Percentiles rank a stretch among this genome's conserved stretches.
phyloP scores from a whole-genome alignment of 2,113 vertebrate genomes.

The Emydocephalus ijimae region DNA sequence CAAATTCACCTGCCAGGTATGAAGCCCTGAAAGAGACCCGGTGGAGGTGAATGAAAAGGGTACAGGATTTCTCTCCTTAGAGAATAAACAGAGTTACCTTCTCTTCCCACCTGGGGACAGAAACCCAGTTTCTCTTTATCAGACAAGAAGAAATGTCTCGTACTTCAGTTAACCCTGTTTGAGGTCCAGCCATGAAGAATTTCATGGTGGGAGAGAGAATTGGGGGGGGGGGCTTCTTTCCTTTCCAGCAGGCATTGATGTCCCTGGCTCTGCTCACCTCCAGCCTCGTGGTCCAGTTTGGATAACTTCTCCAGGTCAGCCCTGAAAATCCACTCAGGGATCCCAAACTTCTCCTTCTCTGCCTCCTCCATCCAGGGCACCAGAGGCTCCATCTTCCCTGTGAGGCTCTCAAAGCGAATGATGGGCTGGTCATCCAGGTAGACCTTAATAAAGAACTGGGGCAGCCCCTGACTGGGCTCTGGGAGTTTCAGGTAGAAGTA shows the following conservation, averaged over 20 bases:
- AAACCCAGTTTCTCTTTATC: too few species aligned
- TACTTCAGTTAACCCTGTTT: background rate
- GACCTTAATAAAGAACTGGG: accelerated
- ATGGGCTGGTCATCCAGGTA: background rate
- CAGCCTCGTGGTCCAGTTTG: accelerated
- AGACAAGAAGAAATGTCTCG: too few species aligned
- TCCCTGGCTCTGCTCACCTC: background rate
- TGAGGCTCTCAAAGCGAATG: background rate
- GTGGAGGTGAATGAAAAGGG: background rate
- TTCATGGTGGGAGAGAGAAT: too few species aligned
- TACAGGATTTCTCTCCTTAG: too few species aligned
- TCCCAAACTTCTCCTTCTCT: accelerated
- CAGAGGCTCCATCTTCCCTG: background rate
- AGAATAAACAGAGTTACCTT: too few species aligned
- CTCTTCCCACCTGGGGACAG: too few species aligned
- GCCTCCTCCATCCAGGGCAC: background rate
- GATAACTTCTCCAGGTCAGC: background rate
- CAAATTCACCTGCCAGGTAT: background rate
- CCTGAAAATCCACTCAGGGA: background rate
- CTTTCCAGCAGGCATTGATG: too few species aligned
- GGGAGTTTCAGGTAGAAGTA: background rate
- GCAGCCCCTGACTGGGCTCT: background rate
- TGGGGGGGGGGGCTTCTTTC: too few species aligned
- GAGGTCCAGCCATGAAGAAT: background rate
- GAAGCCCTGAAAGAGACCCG: background rate